Evolutionary conservation across 2,113 vertebrate species (phyloP).

Genomic region (Amphilophus citrinellus): DNA sequence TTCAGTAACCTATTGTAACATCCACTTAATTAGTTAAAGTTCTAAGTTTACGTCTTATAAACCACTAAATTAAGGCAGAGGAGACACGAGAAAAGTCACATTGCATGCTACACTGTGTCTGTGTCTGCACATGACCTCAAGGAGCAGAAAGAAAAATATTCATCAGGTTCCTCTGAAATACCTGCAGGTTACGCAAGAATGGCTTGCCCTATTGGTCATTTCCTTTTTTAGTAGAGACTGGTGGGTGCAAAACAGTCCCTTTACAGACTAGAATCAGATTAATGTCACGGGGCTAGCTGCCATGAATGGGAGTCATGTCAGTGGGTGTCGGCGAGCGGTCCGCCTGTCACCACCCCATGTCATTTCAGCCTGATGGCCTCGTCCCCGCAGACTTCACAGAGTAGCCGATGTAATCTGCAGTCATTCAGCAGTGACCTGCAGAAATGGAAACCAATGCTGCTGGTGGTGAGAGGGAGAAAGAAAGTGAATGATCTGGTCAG

Average conservation of each 20-base stretch:
- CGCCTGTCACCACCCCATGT: constrained; percentile 66
- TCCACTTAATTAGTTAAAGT: constrained; percentile 36
- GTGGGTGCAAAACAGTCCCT: constrained; percentile 43
- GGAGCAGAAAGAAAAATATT: constrained; percentile 28
- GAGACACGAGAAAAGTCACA: neutral
- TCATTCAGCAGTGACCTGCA: constrained; percentile 70
- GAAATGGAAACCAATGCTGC: constrained; percentile 66
- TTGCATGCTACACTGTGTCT: neutral
- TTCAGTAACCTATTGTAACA: constrained; percentile 17
- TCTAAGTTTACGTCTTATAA: constrained; percentile 15
- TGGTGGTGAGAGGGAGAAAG: constrained; percentile 32
- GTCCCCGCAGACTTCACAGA: constrained; percentile 66
- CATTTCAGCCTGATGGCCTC: constrained; percentile 71
- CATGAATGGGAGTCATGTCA: constrained; percentile 67
- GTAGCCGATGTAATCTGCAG: constrained; percentile 70
- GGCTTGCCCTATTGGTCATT: constrained; percentile 47
- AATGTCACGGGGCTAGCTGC: constrained; percentile 68
- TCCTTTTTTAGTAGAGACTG: constrained; percentile 51
- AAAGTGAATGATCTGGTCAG: constrained; percentile 52
- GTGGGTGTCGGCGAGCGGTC: constrained; percentile 58
- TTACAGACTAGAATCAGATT: constrained; percentile 71
- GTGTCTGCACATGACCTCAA: constrained; percentile 12
- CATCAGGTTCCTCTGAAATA: constrained; percentile 32
- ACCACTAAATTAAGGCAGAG: neutral
- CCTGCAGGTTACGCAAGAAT: constrained; percentile 43